Evolutionary conservation across 2,888 invertebrate genomes (phyloP), one percentile per base, ranked within the genome.

Genomic region (Andrena flavipes): DNA sequence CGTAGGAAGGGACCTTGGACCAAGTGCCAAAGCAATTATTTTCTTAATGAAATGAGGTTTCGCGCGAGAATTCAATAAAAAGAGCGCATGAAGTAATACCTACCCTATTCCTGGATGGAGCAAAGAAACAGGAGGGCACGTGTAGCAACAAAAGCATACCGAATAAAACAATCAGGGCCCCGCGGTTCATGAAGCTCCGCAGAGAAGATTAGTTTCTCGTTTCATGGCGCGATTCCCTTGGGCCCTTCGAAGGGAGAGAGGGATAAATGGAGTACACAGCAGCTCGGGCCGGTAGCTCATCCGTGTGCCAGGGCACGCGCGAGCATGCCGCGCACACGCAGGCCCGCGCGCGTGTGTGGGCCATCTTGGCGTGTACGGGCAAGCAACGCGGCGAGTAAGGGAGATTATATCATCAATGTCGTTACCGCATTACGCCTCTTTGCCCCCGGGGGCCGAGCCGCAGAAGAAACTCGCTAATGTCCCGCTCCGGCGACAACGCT

Each of bases 401-500:
- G 84, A 90, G 92, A 92, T 92, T 92, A 91, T 92, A 92, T 92
- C 92, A 90, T 92, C 92, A 91, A 90, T 87, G 92, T 92, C 91
- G 90, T 91, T 91, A 92, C 92, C 82, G 90, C 90, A 90, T 92
- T 92, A 92, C 92, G 91, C 91, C 88, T 88, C 87, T 88, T 77
- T 78, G 79, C 82, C 84, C 83, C 69, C 77, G 72, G 84, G 79
- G 79, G 75, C 68, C 26, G 23, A 62, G 77, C 77, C 68, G 82
- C 80, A 73, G 64, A 84, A 82, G 82, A 78, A 84, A 83, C 89
- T 82, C 80, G 74, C 84, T 89, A 89, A 90, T 88, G 85, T 84
- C 78, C 83, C 76, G 78, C 63, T 20, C 56, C 80, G 84, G 76
- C 85, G 88, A 87, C 84, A 84, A 88, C 84, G 67, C 30, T 68